Percentiles rank a stretch among this genome's conserved stretches.
Evolutionary conservation across 2,888 invertebrate species (phyloP).

Genomic region (Yponomeuta evonymella): DNA sequence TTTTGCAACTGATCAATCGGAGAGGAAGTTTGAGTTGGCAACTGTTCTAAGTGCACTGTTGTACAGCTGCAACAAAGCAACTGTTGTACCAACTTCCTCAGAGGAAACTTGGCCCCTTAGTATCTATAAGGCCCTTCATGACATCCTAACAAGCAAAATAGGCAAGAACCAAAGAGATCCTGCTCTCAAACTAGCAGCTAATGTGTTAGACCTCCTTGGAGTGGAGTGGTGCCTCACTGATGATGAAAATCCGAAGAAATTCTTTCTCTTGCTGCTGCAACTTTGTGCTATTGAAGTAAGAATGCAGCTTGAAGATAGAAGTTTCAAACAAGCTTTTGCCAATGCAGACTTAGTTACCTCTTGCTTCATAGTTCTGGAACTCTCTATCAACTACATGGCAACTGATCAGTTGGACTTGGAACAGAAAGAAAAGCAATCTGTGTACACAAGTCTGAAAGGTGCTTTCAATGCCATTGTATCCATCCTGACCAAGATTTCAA

Average conservation of each 20-base stretch:
- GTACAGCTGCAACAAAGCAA: slow-evolving; percentile 82
- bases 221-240: slow-evolving; percentile 90
- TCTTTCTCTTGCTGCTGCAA: slow-evolving; percentile 88
- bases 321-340: slow-evolving; percentile 84
- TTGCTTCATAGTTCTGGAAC: slow-evolving; percentile 88
- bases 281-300: slow-evolving; percentile 94
- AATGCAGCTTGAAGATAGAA: slow-evolving; percentile 93
- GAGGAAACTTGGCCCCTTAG: slow-evolving; percentile 89
- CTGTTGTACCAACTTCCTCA: slow-evolving; percentile 77
- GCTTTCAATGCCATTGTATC: slow-evolving; percentile 89
- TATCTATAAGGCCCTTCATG: slow-evolving; percentile 87
- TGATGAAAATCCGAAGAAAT: slow-evolving; percentile 87
- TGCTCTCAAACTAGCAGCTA: slow-evolving; percentile 88
- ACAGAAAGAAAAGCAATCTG: slow-evolving; percentile 92
- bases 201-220: slow-evolving; percentile 86
- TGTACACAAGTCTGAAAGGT: slow-evolving; percentile 92
- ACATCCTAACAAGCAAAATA: slow-evolving; percentile 91
- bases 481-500: slow-evolving; percentile 82
- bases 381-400: slow-evolving; percentile 86
- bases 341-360: slow-evolving; percentile 87
- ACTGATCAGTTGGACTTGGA: slow-evolving; percentile 89
- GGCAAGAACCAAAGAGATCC: slow-evolving; percentile 93
- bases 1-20: slow-evolving; percentile 91
- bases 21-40: slow-evolving; percentile 92
- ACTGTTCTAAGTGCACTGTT: slow-evolving; percentile 85